Base-by-base conservation (phyloP, 2,888 invertebrate genomes). In the Phanerotoma sp. region DNA sequence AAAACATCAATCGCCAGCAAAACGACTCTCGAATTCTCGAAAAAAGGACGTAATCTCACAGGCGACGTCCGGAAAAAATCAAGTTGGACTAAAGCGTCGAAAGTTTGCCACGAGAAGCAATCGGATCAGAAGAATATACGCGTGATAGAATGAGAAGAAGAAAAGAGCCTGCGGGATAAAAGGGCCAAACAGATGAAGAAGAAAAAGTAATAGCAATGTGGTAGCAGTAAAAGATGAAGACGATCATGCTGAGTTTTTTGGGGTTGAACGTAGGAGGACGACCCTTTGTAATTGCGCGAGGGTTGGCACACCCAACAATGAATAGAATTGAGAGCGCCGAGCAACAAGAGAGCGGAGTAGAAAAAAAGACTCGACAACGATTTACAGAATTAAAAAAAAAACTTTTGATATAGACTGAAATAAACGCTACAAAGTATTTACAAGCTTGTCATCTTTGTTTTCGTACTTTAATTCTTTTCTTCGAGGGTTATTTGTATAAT, bases 211-310 rank as follows among this genome's bases (percentile, higher is more conserved):
- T n/a, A n/a, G n/a, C n/a, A n/a, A n/a, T n/a, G n/a, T n/a, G n/a
- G n/a, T n/a, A n/a, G n/a, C n/a, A n/a, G n/a, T n/a, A n/a, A n/a
- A n/a, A n/a, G 37, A 25, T 33, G 18, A 50, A 3, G 30, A 28
- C 35, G 50, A 42, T 42, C 41, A 42, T 42, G 50, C 42, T 22
- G 42, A 42, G 41, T 51, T 42, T 41, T 50, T 30, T n/a, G 15
- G 21, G 41, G 38, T 37, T 37, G 40, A 38, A 30, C 51, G 57
- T 18, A 40, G 40, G 20, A 55, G 57, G 60, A 51, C 52, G 56
- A 55, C 60, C 60, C 56, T 68, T 68, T 69, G 67, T 70, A 67
- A 69, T 70, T 69, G 66, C 57, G 63, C 66, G 66, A 63, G 57
- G 60, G 51, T 47, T 50, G 47, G 45, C 51, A 56, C 37, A 22